Conservation (phyloP, 2,888 invertebrate species). For the Petrolisthes cinctipes region DNA sequence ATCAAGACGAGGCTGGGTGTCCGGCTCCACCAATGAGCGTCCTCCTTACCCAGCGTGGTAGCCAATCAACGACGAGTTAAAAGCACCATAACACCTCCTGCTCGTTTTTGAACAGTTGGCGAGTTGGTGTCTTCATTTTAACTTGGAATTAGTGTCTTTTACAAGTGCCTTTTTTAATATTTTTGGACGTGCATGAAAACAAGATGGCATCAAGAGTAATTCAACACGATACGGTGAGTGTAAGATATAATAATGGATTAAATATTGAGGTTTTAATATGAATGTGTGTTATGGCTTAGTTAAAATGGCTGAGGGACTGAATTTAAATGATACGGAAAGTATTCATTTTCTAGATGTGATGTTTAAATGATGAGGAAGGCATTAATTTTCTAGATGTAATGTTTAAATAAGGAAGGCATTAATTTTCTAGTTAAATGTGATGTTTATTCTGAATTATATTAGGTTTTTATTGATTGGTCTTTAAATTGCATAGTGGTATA, state of each 20-base stretch:
- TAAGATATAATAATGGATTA: not conserved
- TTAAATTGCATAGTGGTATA: no score
- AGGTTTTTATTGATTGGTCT: no score
- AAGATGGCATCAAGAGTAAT: constrained; percentile 21
- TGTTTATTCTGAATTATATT: no score
- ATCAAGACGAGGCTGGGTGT: not conserved
- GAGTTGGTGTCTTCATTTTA: not conserved
- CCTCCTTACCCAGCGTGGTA: not conserved
- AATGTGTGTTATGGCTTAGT: no score
- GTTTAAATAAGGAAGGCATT: no score
- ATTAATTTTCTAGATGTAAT: no score
- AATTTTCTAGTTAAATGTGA: no score
- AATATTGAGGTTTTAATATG: no score
- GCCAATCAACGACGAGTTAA: not conserved
- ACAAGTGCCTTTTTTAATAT: not conserved
- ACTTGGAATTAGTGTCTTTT: not conserved
- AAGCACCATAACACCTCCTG: not conserved
- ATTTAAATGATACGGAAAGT: no score
- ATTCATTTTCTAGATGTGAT: no score
- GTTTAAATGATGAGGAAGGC: no score
- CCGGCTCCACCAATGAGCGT: constrained; percentile 20
- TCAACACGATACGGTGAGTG: constrained; percentile 15
- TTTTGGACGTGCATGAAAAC: not conserved
- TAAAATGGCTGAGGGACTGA: no score
- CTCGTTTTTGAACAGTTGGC: not conserved